Evolutionary conservation across 1,140 invertebrate genomes (phyloP), one percentile per base, ranked within the genome.

Genomic region (Cotesia typhae): DNA sequence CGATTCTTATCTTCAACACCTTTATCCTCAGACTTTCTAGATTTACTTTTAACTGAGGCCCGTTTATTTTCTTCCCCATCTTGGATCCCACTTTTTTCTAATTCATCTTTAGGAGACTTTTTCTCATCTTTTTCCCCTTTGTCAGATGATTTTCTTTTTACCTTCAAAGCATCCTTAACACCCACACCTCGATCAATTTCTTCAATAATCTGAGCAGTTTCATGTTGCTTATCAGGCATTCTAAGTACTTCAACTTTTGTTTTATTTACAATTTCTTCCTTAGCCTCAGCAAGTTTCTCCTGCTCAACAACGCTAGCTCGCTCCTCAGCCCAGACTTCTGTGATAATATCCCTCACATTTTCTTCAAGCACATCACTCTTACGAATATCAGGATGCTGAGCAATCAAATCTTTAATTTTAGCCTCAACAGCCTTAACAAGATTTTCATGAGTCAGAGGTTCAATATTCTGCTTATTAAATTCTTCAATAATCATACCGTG

Each of bases 111-210:
- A 72, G 74, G 75, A 75, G 72, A 59, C 53, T 72, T 38, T 71
- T 35, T n/a, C 60, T 71, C 64, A 71, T 71, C 57, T 75, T 71
- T 41, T 53, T 47, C 41, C 41, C 75, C 70, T 71, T 73, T 73
- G 76, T 59, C 70, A 73, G 76, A 20, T 67, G 59, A 60, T 70
- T 72, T 47, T 47, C 41, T 74, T 28, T 63, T 74, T 78, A 77
- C 74, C 60, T 74, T 74, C 36, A 73, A 70, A 53, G 68, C 73
- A 47, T 78, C 66, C 74, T 78, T 60, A 55, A 75, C 72, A 72
- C 74, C 70, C 60, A 77, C 69, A 75, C 81, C 67, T 63, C 72
- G 71, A 71, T 75, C 74, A 73, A 75, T 65, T 74, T 78, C 75
- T 71, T 75, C 73, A 75, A 80, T 71, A 72, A 77, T 76, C 60